Evolutionary conservation across 2,113 vertebrate species (phyloP), one percentile per base, ranked within the genome.

Genomic region (Anseranas semipalmata): DNA sequence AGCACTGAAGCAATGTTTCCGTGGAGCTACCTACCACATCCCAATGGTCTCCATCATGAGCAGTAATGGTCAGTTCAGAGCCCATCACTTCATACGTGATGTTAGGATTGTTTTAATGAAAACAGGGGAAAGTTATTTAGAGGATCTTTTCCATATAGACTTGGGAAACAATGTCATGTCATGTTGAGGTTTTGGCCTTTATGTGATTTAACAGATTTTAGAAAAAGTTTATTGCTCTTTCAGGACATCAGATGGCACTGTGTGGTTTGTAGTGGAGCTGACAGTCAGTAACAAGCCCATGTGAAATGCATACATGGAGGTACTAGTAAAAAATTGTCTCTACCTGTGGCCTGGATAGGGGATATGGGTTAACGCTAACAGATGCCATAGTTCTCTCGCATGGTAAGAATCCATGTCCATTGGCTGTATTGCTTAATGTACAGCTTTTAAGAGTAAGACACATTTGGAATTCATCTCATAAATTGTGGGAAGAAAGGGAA

Each of bases 181-280:
- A 20, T 37, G 5, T 33, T 65, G 65, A 78, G 39, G 60, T n/a
- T 73, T 81, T 37, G 20, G 15, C 5, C n/a, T 87, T 79, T 15
- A 33, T 12, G 16, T 35, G 7, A 50, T 52, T 60, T 17, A 32
- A 75, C 10, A 63, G 24, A 53, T n/a, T 89, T 89, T 68, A 41
- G 46, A 62, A 70, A 50, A 20, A 16, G 28, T 43, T 33, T 50
- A n/a, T 50, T 92, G 25, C 91, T 55, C 53, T 72, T 66, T 62
- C 33, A 55, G 84, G 53, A 87, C 89, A 60, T 35, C 22, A 95
- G 95, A 28, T 90, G 95, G 83, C 90, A 37, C 86, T 95, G 59
- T 73, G 52, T 58, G 30, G 33, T n/a, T 72, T n/a, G 72, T 10
- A 5, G 28, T 73, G 48, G 78, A 87, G 48, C 46, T 15, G 67